Percentiles rank a stretch among this genome's conserved stretches.
Conservation (phyloP, 2,888 invertebrate genomes). For the Cybosia mesomella region DNA sequence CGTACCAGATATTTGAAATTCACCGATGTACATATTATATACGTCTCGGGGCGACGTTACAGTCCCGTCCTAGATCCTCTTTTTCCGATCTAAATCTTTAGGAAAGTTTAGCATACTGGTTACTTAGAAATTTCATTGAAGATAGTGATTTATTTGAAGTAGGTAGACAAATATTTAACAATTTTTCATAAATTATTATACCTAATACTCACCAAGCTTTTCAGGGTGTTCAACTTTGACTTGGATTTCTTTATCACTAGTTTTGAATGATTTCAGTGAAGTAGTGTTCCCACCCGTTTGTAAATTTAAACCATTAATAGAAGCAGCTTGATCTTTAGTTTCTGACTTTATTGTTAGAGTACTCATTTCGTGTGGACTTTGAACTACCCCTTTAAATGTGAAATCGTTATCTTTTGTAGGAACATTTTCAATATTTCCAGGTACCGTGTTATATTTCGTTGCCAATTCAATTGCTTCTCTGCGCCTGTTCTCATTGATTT, state of each 20-base stretch:
- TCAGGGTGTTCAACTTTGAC: background rate
- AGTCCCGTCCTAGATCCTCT: too few relatives aligned
- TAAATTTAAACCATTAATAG: background rate
- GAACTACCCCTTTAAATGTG: background rate
- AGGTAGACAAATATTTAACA: background rate
- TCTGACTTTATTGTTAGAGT: background rate
- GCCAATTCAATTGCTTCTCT: background rate
- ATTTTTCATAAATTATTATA: background rate
- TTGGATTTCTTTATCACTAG: background rate
- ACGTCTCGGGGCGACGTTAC: too few relatives aligned
- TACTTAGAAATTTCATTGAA: too few relatives aligned
- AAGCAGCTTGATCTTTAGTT: background rate
- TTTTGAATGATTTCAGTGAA: background rate
- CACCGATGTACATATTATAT: too few relatives aligned
- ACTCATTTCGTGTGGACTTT: background rate
- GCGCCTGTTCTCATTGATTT: background rate
- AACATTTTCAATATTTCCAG: background rate
- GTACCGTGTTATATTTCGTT: background rate
- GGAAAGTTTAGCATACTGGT: too few relatives aligned
- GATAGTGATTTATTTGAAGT: too few relatives aligned
- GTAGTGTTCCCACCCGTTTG: background rate
- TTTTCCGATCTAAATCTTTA: too few relatives aligned
- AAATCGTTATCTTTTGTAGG: background rate
- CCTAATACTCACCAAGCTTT: slow-evolving; percentile 1
- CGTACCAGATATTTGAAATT: too few relatives aligned